These are phyloP conservation scores for Panagrolaimus sp. DNA, from an alignment of 1,140 invertebrate genomes.

Conservation along the genomic window DNA sequence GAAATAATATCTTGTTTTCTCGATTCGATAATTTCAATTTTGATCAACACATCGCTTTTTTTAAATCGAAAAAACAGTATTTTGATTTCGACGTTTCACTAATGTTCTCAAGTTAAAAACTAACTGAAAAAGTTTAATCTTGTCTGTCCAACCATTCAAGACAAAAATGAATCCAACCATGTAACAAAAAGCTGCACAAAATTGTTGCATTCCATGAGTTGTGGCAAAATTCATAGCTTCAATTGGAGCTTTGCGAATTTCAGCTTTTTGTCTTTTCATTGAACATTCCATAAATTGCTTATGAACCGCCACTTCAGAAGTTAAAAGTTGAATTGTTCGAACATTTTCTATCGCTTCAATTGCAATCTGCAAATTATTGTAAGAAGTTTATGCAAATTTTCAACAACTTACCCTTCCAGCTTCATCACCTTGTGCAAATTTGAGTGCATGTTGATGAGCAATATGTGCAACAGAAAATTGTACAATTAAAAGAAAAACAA, in stretches of 20 bases:
- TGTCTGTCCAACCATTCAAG: conserved; percentile 17
- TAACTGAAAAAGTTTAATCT: conserved; percentile 32
- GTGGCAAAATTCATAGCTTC: conserved; percentile 26
- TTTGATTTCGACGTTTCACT: too few species aligned
- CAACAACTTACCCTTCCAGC: conserved; percentile 24
- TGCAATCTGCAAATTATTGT: conserved; percentile 61
- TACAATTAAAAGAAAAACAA: conserved; percentile 22
- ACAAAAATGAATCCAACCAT: conserved; percentile 29
- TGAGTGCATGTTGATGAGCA: conserved; percentile 21
- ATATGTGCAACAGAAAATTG: conserved; percentile 29
- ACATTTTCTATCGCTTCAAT: conserved; percentile 75
- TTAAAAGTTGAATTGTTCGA: conserved; percentile 71
- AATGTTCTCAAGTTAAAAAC: neutral
- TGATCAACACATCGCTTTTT: too few species aligned
- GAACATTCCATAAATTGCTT: conserved; percentile 25
- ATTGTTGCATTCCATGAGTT: conserved; percentile 30
- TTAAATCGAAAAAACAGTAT: too few species aligned
- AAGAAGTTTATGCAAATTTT: too few species aligned
- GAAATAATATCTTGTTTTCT: too few species aligned
- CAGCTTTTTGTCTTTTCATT: conserved; percentile 21
- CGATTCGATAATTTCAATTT: too few species aligned
- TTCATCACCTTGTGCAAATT: conserved; percentile 36
- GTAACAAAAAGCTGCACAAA: conserved; percentile 30
- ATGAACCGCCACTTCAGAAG: conserved; percentile 67
- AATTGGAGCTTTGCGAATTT: conserved; percentile 19